These are phyloP conservation scores for Rhabdornis inornatus DNA, from an alignment of 2,113 vertebrate species.

Conservation along the genomic window DNA sequence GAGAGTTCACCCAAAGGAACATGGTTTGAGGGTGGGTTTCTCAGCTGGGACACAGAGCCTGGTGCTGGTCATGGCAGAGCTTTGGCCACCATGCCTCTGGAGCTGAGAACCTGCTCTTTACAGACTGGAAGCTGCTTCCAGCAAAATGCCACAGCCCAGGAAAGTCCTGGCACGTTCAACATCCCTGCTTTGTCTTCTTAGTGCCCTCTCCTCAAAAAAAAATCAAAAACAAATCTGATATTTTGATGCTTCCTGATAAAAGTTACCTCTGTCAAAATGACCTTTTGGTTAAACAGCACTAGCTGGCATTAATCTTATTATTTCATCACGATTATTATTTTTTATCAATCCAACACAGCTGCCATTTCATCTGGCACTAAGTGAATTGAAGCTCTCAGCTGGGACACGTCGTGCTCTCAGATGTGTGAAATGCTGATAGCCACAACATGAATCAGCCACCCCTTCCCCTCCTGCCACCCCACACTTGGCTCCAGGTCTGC, in stretches of 20 bases:
- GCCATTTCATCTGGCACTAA: slow-evolving; percentile 50
- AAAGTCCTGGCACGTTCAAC: neutral
- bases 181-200: neutral
- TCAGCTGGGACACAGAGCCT: neutral
- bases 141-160: neutral
- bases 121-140: neutral
- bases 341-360: slow-evolving; percentile 34
- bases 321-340: neutral
- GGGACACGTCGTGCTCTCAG: neutral
- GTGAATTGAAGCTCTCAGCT: slow-evolving; percentile 63
- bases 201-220: neutral
- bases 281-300: slow-evolving; percentile 49
- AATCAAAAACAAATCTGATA: neutral
- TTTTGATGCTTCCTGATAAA: slow-evolving; percentile 28
- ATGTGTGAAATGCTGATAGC: slow-evolving; percentile 30
- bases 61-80: neutral
- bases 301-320: slow-evolving; percentile 49
- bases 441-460: neutral
- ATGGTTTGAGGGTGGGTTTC: neutral
- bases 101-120: neutral
- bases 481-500: neutral
- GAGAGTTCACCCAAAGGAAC: neutral
- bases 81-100: fast-evolving
- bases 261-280: slow-evolving; percentile 21
- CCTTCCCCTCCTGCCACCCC: slow-evolving; percentile 21